Evolutionary conservation across 2,797 vertebrate species (phyloP), one percentile per base, ranked within the genome.

Genomic region (Mycteria americana): DNA sequence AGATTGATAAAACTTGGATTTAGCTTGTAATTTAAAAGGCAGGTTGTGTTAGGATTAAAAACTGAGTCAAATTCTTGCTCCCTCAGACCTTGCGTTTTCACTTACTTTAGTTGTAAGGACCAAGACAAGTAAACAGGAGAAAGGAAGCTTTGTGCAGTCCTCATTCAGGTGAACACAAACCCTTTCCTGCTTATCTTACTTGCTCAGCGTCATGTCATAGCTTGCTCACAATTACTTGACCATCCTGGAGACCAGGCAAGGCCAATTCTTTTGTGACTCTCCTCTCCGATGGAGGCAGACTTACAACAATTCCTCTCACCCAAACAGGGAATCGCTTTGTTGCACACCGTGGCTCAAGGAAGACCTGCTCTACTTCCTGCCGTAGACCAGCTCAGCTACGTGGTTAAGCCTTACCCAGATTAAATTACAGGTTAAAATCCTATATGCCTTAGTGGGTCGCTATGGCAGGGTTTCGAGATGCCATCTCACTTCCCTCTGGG

Each of bases 11-110:
- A 85, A 77, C 65, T 81, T 28, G 51, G 67, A 59, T 89, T 82
- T 89, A 68, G 27, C 63, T 73, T 93, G 51, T 73, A 88, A 94
- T 93, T 94, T 95, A 91, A 88, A 78, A 93, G 86, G 62, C n/a
- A 30, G 21, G 19, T 67, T 90, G 30, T 69, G 9, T 88, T 78
- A 88, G 75, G 48, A 82, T 90, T 95, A 95, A 93, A 79, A 95
- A 69, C 7, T 35, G 60, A 85, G 88, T 59, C 48, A 68, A 82
- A 48, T 51, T 89, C 7, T 31, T 85, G 25, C 56, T 95, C 48
- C 19, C 65, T 81, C 33, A 75, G 57, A 39, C 39, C 13, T 24
- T 60, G 31, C 10, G 1, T 92, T 92, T 88, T 76, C 50, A 56
- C 37, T 85, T 74, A 8, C 7, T 72, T 89, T 21, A 39, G 30